Conservation (phyloP, 23 tunicate genomes). For the Trididemnum nubilum region DNA sequence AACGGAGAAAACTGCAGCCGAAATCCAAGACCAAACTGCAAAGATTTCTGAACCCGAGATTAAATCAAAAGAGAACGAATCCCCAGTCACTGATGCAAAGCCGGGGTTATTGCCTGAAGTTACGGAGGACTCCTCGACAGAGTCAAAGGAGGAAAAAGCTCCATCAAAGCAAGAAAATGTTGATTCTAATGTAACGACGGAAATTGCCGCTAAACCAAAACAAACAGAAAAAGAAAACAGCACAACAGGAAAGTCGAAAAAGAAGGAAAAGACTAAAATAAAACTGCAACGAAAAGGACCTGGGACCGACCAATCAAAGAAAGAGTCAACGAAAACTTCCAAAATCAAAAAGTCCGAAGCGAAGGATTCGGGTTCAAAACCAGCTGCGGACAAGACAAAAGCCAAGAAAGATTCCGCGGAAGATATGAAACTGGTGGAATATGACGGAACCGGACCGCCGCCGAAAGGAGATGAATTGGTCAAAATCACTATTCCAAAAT, state of each 20-base stretch:
- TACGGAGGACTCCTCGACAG: background rate
- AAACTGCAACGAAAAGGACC: background rate
- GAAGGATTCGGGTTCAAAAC: background rate
- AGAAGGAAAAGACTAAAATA: background rate
- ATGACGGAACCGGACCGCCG: constrained; percentile 76
- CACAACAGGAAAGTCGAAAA: no score
- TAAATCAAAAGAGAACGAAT: no score
- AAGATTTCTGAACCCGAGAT: no score
- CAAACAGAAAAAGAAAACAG: no score
- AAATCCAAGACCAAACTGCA: no score
- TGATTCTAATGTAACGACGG: background rate
- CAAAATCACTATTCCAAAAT: constrained; percentile 76
- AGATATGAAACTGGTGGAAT: constrained; percentile 43
- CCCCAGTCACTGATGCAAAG: no score
- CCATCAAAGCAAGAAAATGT: background rate
- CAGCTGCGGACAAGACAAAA: background rate
- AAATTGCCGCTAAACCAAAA: no score
- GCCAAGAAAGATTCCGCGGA: constrained; percentile 7
- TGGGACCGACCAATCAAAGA: constrained; percentile 13
- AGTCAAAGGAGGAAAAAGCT: background rate
- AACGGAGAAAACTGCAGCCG: background rate
- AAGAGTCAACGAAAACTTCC: constrained; percentile 10
- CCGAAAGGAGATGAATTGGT: constrained; percentile 76
- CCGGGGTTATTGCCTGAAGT: no score
- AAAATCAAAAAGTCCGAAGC: constrained; percentile 8